Conservation (phyloP, 2,888 invertebrate species). For the Acronicta leporina region DNA sequence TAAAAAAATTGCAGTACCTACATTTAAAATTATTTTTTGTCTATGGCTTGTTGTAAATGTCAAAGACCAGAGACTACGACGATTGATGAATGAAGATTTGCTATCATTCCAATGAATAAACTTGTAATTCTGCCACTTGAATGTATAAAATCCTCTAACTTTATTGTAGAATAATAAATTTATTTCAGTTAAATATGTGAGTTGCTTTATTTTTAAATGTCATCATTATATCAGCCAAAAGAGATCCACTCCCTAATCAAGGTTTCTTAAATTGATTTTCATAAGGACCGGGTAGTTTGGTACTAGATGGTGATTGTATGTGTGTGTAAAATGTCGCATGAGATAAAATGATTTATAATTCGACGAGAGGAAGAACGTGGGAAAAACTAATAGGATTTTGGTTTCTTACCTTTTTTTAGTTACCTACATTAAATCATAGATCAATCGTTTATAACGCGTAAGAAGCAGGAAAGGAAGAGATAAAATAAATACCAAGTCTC, state of each 20-base stretch:
- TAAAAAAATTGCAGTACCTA: conserved; percentile 22
- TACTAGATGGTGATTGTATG: too few species aligned
- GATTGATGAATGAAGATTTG: conserved; percentile 1
- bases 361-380: too few species aligned
- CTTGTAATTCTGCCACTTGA: conserved; percentile 34
- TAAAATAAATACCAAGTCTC: background rate
- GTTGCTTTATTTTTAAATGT: conserved; percentile 1
- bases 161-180: conserved; percentile 70
- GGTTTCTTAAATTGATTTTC: too few species aligned
- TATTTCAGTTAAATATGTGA: conserved; percentile 68
- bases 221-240: too few species aligned
- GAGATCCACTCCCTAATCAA: too few species aligned
- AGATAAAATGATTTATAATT: too few species aligned
- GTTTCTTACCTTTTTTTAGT: too few species aligned
- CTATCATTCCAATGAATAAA: conserved; percentile 49
- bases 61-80: background rate
- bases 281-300: too few species aligned
- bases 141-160: conserved; percentile 57
- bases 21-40: conserved; percentile 25
- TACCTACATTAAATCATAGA: too few species aligned
- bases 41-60: conserved; percentile 16
- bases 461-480: background rate
- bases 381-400: too few species aligned
- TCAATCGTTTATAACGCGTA: too few species aligned
- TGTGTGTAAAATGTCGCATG: too few species aligned